Percentiles rank a stretch among this genome's conserved stretches.
These are phyloP conservation scores for Herpetotheres cachinnans DNA, from an alignment of 2,113 vertebrate species.

Conservation along the genomic window DNA sequence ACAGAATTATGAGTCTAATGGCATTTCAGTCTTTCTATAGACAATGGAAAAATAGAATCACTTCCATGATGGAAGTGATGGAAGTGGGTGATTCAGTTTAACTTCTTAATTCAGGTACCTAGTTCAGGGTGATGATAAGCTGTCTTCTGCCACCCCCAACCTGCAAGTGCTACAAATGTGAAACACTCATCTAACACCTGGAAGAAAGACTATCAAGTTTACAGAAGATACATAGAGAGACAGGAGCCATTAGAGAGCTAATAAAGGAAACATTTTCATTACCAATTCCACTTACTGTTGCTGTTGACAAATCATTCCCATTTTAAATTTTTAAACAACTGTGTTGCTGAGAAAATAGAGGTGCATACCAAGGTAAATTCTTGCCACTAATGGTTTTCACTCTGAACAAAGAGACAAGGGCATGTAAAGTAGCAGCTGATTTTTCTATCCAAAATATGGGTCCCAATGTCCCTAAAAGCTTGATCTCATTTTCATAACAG, in stretches of 20 bases:
- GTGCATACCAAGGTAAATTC: background rate
- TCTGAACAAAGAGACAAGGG: background rate
- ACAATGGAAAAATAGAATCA: background rate
- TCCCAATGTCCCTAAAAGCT: background rate
- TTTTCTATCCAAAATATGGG: background rate
- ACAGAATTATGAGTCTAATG: background rate
- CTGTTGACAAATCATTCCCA: background rate
- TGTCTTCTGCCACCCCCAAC: background rate
- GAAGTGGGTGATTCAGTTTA: background rate
- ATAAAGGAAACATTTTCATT: background rate
- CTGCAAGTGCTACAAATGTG: accelerated
- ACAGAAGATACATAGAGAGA: background rate
- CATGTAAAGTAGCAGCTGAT: background rate
- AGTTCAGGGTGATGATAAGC: background rate
- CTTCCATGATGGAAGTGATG: background rate
- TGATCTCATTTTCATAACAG: background rate
- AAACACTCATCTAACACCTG: background rate
- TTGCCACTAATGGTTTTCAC: background rate
- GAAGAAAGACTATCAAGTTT: background rate
- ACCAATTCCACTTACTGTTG: background rate
- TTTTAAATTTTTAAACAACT: background rate
- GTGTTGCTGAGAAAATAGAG: background rate
- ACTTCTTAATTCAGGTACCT: background rate
- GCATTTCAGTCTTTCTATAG: background rate
- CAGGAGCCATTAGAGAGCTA: background rate